Conservation (phyloP, 2,113 vertebrate genomes). For the Gobiocypris rarus region DNA sequence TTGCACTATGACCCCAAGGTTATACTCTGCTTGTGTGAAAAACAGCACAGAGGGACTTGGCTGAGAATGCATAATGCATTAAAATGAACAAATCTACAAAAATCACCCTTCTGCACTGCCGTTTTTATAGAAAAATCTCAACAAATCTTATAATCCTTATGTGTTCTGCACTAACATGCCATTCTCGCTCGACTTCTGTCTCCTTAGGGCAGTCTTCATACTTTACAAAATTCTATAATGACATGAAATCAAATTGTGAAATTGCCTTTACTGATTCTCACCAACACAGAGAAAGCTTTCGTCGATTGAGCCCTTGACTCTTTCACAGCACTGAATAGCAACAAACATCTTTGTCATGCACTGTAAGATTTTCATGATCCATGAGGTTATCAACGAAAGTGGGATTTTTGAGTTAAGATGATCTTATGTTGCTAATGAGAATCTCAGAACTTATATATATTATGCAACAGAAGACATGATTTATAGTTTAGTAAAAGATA, state of each 20-base stretch:
- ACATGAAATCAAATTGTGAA: not conserved
- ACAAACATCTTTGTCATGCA: not conserved
- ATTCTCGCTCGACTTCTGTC: not conserved
- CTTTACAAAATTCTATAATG: not conserved
- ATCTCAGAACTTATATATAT: not conserved
- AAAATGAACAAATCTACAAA: constrained; percentile 46
- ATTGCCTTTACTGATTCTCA: not conserved
- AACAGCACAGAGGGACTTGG: not conserved
- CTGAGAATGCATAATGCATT: constrained; percentile 11
- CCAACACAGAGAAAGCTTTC: not conserved
- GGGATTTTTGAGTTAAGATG: not conserved
- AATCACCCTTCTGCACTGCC: constrained; percentile 13
- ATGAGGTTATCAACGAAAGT: not conserved
- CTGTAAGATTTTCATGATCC: not conserved
- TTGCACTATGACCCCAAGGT: not conserved
- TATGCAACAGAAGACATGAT: not conserved
- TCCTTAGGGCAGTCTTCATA: not conserved
- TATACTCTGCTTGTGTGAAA: not conserved
- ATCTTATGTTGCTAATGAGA: not conserved
- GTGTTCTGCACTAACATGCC: constrained; percentile 33
- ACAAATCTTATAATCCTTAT: constrained; percentile 46
- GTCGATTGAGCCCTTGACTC: not conserved
- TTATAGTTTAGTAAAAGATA: not conserved
- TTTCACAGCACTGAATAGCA: not conserved
- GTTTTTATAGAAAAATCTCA: constrained; percentile 36